A percentile compares a stretch with the other conserved stretches of the same genome.
Conservation (phyloP, 2,113 vertebrate genomes). For the Brienomyrus longianalis region DNA sequence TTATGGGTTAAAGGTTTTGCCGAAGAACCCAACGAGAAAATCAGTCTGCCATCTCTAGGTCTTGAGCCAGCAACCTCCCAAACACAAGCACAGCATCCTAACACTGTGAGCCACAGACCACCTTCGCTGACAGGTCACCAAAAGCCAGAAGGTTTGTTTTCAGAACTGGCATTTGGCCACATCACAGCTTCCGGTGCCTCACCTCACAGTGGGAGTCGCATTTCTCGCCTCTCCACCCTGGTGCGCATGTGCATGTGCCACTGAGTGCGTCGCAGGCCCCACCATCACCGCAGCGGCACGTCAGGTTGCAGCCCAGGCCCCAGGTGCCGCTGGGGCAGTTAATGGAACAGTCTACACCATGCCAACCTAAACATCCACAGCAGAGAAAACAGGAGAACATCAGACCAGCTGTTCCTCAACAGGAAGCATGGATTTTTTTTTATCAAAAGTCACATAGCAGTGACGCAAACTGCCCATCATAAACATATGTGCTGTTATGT, state of each 20-base stretch:
- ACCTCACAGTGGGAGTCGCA: constrained; percentile 87
- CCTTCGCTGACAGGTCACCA: background rate
- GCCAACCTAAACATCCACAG: constrained; percentile 70
- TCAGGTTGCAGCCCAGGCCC: constrained; percentile 86
- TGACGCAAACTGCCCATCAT: background rate
- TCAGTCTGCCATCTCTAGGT: background rate
- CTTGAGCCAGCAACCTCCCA: background rate
- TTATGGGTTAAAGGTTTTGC: background rate
- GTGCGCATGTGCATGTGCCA: constrained; percentile 81
- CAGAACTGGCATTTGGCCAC: background rate
- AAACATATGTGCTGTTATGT: background rate
- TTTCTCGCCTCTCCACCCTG: constrained; percentile 81
- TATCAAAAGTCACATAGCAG: background rate
- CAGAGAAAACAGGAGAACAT: background rate
- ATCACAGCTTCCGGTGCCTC: constrained; percentile 3
- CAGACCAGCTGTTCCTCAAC: background rate
- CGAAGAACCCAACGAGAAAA: background rate
- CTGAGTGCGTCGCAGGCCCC: constrained; percentile 79
- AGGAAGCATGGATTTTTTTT: background rate
- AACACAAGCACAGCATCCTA: background rate
- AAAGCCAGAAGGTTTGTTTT: background rate
- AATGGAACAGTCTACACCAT: constrained; percentile 92
- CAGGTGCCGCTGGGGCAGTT: constrained; percentile 86
- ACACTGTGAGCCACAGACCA: background rate
- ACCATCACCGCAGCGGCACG: constrained; percentile 78